Evolutionary conservation across 2,113 vertebrate species (phyloP).

Genomic region (human): DNA sequence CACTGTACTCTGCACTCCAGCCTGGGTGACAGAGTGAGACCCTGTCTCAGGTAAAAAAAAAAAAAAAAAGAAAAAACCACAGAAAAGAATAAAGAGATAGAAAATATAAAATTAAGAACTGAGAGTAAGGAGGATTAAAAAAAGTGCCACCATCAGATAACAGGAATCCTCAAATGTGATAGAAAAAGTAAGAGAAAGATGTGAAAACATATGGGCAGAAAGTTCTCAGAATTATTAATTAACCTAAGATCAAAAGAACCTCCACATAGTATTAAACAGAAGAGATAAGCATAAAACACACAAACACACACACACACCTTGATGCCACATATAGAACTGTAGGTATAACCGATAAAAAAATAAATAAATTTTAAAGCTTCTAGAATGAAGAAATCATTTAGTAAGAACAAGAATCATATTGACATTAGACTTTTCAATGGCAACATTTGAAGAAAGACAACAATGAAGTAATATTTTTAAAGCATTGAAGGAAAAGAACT

Average conservation of each 20-base stretch:
- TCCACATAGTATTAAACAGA: background rate
- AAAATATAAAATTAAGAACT: background rate
- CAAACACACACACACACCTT: background rate
- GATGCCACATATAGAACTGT: background rate
- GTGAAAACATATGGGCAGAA: background rate
- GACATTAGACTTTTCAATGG: background rate
- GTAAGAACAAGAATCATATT: background rate
- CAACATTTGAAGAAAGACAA: background rate
- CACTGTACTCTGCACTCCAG: no score
- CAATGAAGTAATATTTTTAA: background rate
- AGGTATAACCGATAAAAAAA: background rate
- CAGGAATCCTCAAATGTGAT: background rate
- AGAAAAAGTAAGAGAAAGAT: background rate
- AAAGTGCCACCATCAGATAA: background rate
- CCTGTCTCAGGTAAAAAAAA: no score
- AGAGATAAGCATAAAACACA: background rate
- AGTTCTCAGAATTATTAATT: background rate
- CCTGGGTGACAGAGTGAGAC: no score
- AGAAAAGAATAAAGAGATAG: background rate
- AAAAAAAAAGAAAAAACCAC: no score
- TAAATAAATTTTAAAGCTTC: background rate
- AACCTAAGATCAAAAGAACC: background rate
- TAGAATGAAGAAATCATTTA: background rate
- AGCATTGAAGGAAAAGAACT: background rate
- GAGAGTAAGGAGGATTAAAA: background rate